These are phyloP conservation scores for Volucella zonaria DNA, from an alignment of 2,888 invertebrate species.

Conservation along the genomic window DNA sequence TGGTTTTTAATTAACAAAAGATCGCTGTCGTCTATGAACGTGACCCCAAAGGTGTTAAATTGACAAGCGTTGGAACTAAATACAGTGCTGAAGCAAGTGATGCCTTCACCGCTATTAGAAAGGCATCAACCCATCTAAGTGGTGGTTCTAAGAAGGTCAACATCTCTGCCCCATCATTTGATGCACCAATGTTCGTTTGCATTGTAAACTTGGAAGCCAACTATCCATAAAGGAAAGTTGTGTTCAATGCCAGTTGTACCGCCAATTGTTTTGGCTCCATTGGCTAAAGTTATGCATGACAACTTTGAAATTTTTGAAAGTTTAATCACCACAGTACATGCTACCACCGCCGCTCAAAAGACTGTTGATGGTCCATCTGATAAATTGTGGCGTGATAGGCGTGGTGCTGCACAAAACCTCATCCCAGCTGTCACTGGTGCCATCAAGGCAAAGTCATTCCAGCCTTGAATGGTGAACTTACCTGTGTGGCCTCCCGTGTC, in stretches of 20 bases:
- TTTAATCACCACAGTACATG: constrained; percentile 98
- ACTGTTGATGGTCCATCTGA: no score
- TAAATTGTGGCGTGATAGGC: constrained; percentile 98
- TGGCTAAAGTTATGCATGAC: constrained; percentile 97
- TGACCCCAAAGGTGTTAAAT: constrained; percentile 80
- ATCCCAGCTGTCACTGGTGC: constrained; percentile 99
- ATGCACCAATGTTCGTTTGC: constrained; percentile 99
- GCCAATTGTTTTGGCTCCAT: constrained; percentile 98
- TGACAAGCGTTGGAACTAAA: constrained; percentile 91
- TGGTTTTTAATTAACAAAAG: constrained; percentile 94
- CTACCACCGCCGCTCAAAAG: constrained; percentile 99
- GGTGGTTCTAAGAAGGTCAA: constrained; percentile 98
- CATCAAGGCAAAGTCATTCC: constrained; percentile 99
- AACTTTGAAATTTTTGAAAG: constrained; percentile 98
- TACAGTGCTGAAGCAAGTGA: constrained; percentile 99
- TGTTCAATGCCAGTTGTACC: constrained; percentile 99
- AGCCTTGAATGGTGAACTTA: constrained; percentile 97
- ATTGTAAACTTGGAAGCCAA: constrained; percentile 98
- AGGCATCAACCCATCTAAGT: constrained; percentile 94
- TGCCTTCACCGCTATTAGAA: constrained; percentile 98
- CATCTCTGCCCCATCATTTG: constrained; percentile 99
- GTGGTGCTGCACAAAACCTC: constrained; percentile 99
- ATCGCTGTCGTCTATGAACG: constrained; percentile 85
- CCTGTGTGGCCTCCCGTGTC: constrained; percentile 99
- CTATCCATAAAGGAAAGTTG: constrained; percentile 91